phyloP scores from a whole-genome alignment of 2,888 invertebrate genomes.

The Polylopha cassiicola region DNA sequence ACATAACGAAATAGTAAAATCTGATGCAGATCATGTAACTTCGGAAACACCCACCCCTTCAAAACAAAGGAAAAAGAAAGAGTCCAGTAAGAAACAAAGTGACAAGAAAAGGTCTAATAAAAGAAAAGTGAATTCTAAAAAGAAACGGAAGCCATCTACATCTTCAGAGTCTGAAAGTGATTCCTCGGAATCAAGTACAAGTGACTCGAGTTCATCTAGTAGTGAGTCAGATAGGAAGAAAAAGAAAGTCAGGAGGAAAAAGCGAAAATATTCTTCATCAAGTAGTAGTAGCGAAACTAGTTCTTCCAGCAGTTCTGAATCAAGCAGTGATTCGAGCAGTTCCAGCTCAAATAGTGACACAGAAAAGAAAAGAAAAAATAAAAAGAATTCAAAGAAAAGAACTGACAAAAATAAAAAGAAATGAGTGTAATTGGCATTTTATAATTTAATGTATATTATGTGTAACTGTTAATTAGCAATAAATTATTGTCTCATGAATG shows the following conservation, averaged over 20 bases:
- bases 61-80: slow-evolving; percentile 22
- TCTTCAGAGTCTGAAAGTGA: slow-evolving; percentile 51
- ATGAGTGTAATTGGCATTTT: slow-evolving; percentile 1
- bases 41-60: slow-evolving; percentile 30
- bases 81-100: slow-evolving; percentile 31
- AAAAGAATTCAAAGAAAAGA: slow-evolving; percentile 12
- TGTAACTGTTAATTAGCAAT: slow-evolving; percentile 7
- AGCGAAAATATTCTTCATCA: slow-evolving; percentile 51
- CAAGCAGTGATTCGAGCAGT: slow-evolving; percentile 32
- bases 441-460: slow-evolving; percentile 1
- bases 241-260: slow-evolving; percentile 42
- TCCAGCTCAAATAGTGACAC: slow-evolving; percentile 47
- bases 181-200: slow-evolving; percentile 54
- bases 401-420: slow-evolving; percentile 51
- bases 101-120: slow-evolving; percentile 26
- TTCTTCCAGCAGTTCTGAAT: slow-evolving; percentile 39
- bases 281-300: slow-evolving; percentile 51
- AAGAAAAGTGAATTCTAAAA: slow-evolving; percentile 27
- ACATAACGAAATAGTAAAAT: slow-evolving; percentile 19
- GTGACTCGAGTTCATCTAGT: slow-evolving; percentile 58
- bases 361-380: slow-evolving; percentile 12
- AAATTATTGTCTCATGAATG: slow-evolving; percentile 1
- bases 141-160: slow-evolving; percentile 56
- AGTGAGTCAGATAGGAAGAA: slow-evolving; percentile 42
- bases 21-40: slow-evolving; percentile 20